Percentiles rank a stretch among this genome's conserved stretches.
Evolutionary conservation across 1,140 invertebrate species (phyloP).

Genomic region (Callitettix versicolor): DNA sequence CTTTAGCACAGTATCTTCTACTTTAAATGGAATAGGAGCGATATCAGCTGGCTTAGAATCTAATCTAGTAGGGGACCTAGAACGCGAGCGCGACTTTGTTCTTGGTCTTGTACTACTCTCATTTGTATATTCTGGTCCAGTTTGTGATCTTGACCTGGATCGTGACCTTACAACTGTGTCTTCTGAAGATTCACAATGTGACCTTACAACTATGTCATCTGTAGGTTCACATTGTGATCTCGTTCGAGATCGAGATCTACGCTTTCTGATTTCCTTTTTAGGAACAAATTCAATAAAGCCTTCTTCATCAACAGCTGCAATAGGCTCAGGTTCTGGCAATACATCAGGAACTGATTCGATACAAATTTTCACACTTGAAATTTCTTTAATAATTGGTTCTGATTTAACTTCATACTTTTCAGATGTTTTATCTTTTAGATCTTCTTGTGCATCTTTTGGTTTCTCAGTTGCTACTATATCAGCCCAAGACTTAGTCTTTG

Average conservation of each 20-base stretch:
- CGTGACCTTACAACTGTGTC: not conserved
- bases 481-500: conserved; percentile 3
- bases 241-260: conserved; percentile 36
- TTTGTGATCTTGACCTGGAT: conserved; percentile 1
- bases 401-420: not conserved
- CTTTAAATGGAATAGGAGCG: no score
- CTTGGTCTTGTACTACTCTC: no score
- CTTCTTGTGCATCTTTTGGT: not conserved
- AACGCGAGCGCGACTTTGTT: no score
- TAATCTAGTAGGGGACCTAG: no score
- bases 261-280: conserved; percentile 33
- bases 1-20: not conserved
- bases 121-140: conserved; percentile 3
- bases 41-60: no score
- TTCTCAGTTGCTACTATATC: conserved; percentile 8
- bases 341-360: conserved; percentile 10
- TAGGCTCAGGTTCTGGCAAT: conserved; percentile 24
- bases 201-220: no score
- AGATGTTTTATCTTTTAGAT: no score
- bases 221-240: conserved; percentile 19
- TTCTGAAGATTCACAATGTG: not conserved
- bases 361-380: not conserved
- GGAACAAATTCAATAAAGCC: conserved; percentile 39
- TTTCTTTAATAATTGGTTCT: conserved; percentile 11
- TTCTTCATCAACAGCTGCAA: conserved; percentile 36